Percentiles rank a stretch among this genome's conserved stretches.
phyloP scores from a whole-genome alignment of 2,113 vertebrate species.

The Scortum barcoo region DNA sequence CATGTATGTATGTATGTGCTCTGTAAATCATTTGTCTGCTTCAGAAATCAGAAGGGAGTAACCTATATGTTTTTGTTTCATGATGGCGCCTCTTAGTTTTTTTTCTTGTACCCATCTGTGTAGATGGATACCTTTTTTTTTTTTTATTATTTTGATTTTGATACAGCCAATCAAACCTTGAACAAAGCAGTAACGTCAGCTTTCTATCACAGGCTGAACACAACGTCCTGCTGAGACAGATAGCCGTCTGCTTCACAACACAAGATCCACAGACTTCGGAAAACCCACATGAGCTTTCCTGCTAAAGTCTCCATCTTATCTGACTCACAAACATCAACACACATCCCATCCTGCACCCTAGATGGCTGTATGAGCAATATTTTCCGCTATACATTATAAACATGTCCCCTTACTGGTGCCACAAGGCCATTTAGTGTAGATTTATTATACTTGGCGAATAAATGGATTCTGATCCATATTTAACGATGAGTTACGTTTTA shows the following conservation, averaged over 20 bases:
- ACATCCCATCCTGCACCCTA: neutral
- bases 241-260: neutral
- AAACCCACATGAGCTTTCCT: neutral
- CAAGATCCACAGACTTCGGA: neutral
- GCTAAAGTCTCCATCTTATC: neutral
- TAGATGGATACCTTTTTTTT: too few species aligned
- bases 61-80: neutral
- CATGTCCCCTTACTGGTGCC: neutral
- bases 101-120: too few species aligned
- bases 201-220: too few species aligned
- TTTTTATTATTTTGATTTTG: too few species aligned
- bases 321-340: neutral
- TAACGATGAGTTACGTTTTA: neutral
- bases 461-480: constrained; percentile 12
- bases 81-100: neutral
- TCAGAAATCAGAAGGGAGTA: neutral
- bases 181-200: neutral
- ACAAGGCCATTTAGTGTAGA: neutral
- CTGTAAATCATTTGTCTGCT: neutral
- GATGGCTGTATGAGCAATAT: neutral
- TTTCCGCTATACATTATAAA: neutral
- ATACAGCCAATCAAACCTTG: neutral
- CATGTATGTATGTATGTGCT: too few species aligned
- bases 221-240: neutral
- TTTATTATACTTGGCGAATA: constrained; percentile 13